These are phyloP conservation scores for Acrocyrtus sp. DNA, from an alignment of 2,888 invertebrate species.

Conservation along the genomic window DNA sequence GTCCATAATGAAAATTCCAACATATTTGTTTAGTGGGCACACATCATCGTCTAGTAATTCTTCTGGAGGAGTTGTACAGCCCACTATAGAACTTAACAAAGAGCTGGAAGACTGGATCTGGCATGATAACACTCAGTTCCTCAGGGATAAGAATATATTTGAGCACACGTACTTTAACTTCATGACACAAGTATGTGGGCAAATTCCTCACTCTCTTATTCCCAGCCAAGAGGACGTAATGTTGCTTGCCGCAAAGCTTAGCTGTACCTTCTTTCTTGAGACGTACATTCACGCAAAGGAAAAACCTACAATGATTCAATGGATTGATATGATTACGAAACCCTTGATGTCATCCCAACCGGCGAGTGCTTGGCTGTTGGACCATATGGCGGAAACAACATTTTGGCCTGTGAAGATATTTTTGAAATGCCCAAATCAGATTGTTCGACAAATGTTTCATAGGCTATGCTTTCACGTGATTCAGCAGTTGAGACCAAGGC, in stretches of 20 bases:
- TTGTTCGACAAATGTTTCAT: slow-evolving; percentile 97
- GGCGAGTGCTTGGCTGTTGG: slow-evolving; percentile 91
- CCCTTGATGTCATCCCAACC: slow-evolving; percentile 92
- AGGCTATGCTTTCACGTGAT: slow-evolving; percentile 94
- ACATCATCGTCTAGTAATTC: background rate
- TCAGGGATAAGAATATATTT: slow-evolving; percentile 95
- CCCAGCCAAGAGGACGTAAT: slow-evolving; percentile 80
- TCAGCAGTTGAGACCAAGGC: slow-evolving; percentile 79
- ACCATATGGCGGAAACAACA: slow-evolving; percentile 93
- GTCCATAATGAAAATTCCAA: slow-evolving; percentile 6
- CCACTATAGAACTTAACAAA: slow-evolving; percentile 74
- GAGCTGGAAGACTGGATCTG: slow-evolving; percentile 96
- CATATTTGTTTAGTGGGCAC: background rate
- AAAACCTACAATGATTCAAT: slow-evolving; percentile 96
- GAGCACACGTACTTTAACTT: slow-evolving; percentile 97
- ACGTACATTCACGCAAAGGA: slow-evolving; percentile 97
- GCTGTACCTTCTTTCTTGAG: slow-evolving; percentile 94
- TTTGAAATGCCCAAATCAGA: slow-evolving; percentile 95
- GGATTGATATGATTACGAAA: slow-evolving; percentile 94
- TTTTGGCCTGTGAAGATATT: slow-evolving; percentile 92
- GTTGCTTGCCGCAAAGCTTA: slow-evolving; percentile 85
- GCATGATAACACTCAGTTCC: slow-evolving; percentile 95
- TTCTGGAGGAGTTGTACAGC: slow-evolving; percentile 61
- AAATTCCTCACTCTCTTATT: slow-evolving; percentile 88
- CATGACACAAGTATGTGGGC: slow-evolving; percentile 96